Evolutionary conservation across 2,113 vertebrate genomes (phyloP).

Genomic region (Hyla sarda): DNA sequence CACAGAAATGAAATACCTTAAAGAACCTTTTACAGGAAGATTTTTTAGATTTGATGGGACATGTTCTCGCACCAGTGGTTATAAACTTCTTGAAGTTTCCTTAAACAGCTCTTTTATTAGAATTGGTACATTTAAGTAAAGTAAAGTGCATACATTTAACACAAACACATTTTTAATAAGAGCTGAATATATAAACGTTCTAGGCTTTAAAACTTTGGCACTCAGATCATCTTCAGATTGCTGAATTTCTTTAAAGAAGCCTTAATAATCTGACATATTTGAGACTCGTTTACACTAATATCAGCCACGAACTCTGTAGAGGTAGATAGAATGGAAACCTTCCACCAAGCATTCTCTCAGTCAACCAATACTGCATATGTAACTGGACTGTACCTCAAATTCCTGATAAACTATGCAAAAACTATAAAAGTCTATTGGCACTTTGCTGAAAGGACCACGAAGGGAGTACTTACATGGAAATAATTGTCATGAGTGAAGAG

Average conservation of each 20-base stretch:
- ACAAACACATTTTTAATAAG: background rate
- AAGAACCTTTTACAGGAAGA: conserved; percentile 43
- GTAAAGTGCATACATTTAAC: background rate
- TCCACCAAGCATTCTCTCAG: too few species aligned
- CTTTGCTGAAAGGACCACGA: too few species aligned
- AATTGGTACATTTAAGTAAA: background rate
- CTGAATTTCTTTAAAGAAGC: background rate
- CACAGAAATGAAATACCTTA: conserved; percentile 53
- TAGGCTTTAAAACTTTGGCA: background rate
- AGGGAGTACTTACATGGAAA: too few species aligned
- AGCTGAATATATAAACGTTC: background rate
- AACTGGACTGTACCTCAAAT: too few species aligned
- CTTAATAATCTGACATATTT: background rate
- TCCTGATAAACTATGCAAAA: too few species aligned
- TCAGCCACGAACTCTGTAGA: too few species aligned
- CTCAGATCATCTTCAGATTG: background rate
- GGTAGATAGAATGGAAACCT: too few species aligned
- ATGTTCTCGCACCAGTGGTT: background rate
- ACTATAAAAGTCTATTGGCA: too few species aligned
- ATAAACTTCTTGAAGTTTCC: background rate
- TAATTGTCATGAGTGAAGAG: too few species aligned
- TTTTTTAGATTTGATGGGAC: background rate
- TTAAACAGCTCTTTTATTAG: background rate
- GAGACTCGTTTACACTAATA: background rate
- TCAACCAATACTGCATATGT: too few species aligned